A percentile compares a stretch with the other conserved stretches of the same genome.
phyloP scores from a whole-genome alignment of 2,113 vertebrate genomes.

The Mustela lutreola region DNA sequence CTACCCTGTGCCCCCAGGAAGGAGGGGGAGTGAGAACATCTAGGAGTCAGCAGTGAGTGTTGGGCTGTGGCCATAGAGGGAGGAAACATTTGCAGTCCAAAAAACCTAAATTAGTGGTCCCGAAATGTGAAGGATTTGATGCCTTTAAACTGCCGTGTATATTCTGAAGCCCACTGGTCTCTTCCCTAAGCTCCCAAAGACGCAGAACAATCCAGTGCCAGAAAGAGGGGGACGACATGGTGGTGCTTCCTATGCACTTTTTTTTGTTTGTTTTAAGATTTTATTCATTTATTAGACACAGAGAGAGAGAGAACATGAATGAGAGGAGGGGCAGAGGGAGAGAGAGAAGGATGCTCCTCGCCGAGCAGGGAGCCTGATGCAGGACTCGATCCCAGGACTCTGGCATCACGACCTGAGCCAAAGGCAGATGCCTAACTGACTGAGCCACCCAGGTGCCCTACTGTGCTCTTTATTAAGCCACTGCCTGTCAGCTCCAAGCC shows the following conservation, averaged over 20 bases:
- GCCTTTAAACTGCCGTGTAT: not conserved
- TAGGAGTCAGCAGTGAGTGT: not conserved
- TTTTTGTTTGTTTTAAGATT: too few species aligned
- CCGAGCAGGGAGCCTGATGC: too few species aligned
- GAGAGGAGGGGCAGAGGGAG: too few species aligned
- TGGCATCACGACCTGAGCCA: too few species aligned
- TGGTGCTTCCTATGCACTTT: too few species aligned
- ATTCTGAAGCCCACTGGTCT: not conserved
- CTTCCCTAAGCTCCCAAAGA: not conserved
- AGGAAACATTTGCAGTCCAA: not conserved
- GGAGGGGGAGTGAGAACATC: not conserved
- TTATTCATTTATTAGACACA: too few species aligned
- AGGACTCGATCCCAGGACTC: too few species aligned
- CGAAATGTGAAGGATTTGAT: not conserved
- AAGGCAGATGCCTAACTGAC: too few species aligned
- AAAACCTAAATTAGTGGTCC: not conserved
- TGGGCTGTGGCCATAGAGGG: not conserved
- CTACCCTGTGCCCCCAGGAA: not conserved
- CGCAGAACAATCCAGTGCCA: accelerated
- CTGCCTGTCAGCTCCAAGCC: not conserved
- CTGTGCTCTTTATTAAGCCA: not conserved
- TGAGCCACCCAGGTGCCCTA: too few species aligned
- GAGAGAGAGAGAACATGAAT: too few species aligned
- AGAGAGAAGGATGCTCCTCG: too few species aligned
- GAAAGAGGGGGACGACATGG: too few species aligned